These are phyloP conservation scores for Thecocarcelia acutangulata DNA, from an alignment of 2,888 invertebrate species.

Conservation along the genomic window DNA sequence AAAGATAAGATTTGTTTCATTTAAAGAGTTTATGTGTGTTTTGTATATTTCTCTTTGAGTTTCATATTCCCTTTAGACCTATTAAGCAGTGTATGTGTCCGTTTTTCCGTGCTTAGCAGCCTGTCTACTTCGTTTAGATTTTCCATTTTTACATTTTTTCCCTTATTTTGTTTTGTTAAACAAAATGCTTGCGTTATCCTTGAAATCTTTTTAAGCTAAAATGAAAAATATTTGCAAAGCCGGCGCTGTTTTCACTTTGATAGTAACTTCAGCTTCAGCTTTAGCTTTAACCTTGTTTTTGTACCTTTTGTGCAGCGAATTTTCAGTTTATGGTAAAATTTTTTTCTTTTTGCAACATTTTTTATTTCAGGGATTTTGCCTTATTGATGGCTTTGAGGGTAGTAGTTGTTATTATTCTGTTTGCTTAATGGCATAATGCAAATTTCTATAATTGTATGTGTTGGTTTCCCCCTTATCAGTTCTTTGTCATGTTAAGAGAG, in stretches of 20 bases:
- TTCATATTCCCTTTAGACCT: slow-evolving; percentile 60
- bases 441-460: neutral
- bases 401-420: slow-evolving; percentile 64
- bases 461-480: neutral
- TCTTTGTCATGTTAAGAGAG: slow-evolving; percentile 5
- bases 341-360: slow-evolving; percentile 28
- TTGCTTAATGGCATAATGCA: slow-evolving; percentile 16
- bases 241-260: slow-evolving; percentile 26
- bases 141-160: too few species aligned
- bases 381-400: slow-evolving; percentile 73
- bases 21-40: slow-evolving; percentile 38
- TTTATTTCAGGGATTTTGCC: slow-evolving; percentile 71
- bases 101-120: slow-evolving; percentile 53
- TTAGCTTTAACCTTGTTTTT: slow-evolving; percentile 20
- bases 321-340: slow-evolving; percentile 35
- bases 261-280: slow-evolving; percentile 14
- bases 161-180: too few species aligned
- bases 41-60: slow-evolving; percentile 14
- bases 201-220: slow-evolving; percentile 53
- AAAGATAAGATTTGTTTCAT: slow-evolving; percentile 59
- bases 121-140: slow-evolving; percentile 25
- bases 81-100: slow-evolving; percentile 32
- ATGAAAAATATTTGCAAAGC: slow-evolving; percentile 57
- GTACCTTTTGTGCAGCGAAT: neutral
- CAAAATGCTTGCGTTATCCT: slow-evolving; percentile 35